A percentile compares a stretch with the other conserved stretches of the same genome.
These are phyloP conservation scores for Serripes groenlandicus DNA, from an alignment of 2,888 invertebrate genomes.

Conservation along the genomic window DNA sequence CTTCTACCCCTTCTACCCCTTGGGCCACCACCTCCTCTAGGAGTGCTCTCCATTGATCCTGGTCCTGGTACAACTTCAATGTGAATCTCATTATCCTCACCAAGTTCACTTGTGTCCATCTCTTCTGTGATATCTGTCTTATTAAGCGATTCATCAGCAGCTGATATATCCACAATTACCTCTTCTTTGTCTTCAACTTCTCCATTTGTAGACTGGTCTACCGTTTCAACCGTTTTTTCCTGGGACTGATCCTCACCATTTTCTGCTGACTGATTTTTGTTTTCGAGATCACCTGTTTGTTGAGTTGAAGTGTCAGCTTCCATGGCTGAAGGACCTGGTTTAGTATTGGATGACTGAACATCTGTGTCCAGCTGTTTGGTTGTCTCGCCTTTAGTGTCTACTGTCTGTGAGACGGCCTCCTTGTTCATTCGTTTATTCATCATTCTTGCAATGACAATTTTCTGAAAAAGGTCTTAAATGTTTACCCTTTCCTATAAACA, in stretches of 20 bases:
- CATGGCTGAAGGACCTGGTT: neutral
- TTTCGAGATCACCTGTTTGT: neutral
- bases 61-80: constrained; percentile 2
- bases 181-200: neutral
- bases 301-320: neutral
- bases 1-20: constrained; percentile 4
- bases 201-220: neutral
- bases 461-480: neutral
- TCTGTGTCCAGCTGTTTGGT: neutral
- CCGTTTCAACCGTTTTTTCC: neutral
- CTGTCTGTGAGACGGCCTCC: neutral
- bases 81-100: neutral
- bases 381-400: neutral
- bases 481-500: neutral
- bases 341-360: neutral
- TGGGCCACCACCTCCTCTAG: neutral
- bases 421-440: neutral
- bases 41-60: neutral
- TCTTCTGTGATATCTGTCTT: neutral
- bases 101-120: constrained; percentile 5
- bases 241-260: neutral
- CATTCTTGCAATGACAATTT: constrained; percentile 8
- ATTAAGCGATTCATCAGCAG: neutral
- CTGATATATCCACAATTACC: neutral
- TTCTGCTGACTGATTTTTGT: neutral